phyloP scores from a whole-genome alignment of 2,888 invertebrate genomes.

The Phytoseiulus persimilis region DNA sequence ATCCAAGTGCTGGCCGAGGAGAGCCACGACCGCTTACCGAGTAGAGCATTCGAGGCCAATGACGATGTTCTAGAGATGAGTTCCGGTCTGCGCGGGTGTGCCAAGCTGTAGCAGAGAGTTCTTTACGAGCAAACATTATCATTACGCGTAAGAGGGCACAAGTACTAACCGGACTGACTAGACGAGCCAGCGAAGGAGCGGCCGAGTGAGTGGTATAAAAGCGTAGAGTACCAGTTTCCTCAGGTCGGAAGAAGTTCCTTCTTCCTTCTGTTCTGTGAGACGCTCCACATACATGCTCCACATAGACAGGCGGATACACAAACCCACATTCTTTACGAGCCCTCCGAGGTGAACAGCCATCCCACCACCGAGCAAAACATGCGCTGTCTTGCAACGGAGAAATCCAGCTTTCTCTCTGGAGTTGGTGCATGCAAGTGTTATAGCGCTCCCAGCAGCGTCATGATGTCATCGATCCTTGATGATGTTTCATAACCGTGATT shows the following conservation, averaged over 20 bases:
- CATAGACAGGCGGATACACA: not conserved
- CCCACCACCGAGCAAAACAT: not conserved
- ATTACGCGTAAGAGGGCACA: not conserved
- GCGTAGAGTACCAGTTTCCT: not conserved
- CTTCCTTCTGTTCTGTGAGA: not conserved
- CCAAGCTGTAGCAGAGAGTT: not conserved
- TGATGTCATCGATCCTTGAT: too few species aligned
- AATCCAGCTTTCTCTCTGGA: not conserved
- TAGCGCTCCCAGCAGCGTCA: too few species aligned
- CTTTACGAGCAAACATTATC: slow-evolving; percentile 5
- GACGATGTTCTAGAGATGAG: not conserved
- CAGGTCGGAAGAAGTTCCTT: not conserved
- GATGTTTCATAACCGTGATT: too few species aligned
- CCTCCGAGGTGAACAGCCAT: not conserved
- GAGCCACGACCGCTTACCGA: too few species aligned
- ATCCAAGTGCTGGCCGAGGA: too few species aligned
- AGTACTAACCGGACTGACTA: not conserved
- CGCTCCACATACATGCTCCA: not conserved
- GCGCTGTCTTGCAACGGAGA: not conserved
- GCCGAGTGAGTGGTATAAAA: not conserved
- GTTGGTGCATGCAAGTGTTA: too few species aligned
- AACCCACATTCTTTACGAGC: not conserved
- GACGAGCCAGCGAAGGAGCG: not conserved
- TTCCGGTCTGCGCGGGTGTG: not conserved
- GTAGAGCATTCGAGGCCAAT: not conserved